Base-by-base conservation (phyloP, 2,888 invertebrate species). In the Hesperia comma region DNA sequence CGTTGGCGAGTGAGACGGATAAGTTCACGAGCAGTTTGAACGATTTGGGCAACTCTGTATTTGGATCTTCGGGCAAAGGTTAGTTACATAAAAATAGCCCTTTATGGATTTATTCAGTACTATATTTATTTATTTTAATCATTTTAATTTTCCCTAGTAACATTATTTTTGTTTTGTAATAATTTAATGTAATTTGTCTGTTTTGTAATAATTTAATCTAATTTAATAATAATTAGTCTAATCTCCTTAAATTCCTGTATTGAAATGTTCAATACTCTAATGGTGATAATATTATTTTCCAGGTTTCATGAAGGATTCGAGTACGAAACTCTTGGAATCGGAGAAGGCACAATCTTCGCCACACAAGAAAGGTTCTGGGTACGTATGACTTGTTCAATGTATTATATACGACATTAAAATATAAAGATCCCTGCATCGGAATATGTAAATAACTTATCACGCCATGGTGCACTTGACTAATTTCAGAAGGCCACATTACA, bases 11-110 rank as follows among this genome's bases (percentile, higher is more conserved):
- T 32, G 92, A 91, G 74, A 81, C 88, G 0, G 92, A 93, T 69
- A 84, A 82, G 21, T 88, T 93, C 68, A 87, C 92, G 0, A 91
- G 84, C 80, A 90, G 79, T 76, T 81, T 92, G 68, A 92, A 91
- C 70, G 87, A 91, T 79, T 83, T 92, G 79, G 92, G 92, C 72
- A 91, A 85, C 76, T 87, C 90, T 4, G 87, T 92, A 56, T 90
- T 91, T 75, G 90, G 92, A 74, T 84, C 86, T 77, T 89, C 91
- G 73, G 92, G 92, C 66, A 92, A 92, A 90, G 93, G 93, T 92
- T 72, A 71, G 72, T 70, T 6, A 19, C 6, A 1, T 37, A 33
- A 37, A 33, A 57, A 21, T 4, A 15, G 0, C n/a, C n/a, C n/a
- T n/a, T n/a, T n/a, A n/a, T 1, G 40, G 1, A 5, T 33, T 33